A percentile compares a stretch with the other conserved stretches of the same genome.
These are phyloP conservation scores for Lasioglossum marginatum DNA, from an alignment of 2,888 invertebrate genomes.

Conservation along the genomic window DNA sequence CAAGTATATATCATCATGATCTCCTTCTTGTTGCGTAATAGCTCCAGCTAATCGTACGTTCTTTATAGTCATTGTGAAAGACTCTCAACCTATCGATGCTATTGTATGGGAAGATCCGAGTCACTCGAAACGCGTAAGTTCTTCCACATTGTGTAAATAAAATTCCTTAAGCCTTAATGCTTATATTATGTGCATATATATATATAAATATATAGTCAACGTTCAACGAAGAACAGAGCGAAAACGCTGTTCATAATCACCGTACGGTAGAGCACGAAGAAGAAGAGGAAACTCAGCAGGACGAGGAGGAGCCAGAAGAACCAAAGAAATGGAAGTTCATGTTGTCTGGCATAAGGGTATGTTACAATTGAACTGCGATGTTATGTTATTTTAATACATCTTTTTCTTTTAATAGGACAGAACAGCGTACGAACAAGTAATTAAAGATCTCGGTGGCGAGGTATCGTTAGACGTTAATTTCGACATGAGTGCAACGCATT, in stretches of 20 bases:
- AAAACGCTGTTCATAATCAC: neutral
- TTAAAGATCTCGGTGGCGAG: constrained; percentile 88
- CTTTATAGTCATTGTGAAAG: constrained; percentile 77
- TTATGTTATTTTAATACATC: neutral
- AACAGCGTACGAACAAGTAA: constrained; percentile 86
- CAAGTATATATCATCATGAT: constrained; percentile 44
- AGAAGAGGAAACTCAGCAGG: constrained; percentile 36
- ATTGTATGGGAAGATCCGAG: constrained; percentile 89
- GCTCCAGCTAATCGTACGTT: neutral
- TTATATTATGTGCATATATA: neutral
- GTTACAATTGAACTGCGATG: constrained; percentile 1
- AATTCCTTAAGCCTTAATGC: neutral
- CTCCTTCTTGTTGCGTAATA: neutral
- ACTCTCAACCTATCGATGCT: constrained; percentile 87
- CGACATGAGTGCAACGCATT: constrained; percentile 90
- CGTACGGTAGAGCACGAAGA: constrained; percentile 24
- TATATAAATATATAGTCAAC: constrained; percentile 10
- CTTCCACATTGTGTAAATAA: neutral
- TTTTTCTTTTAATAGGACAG: constrained; percentile 83
- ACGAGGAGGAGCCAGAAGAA: constrained; percentile 49
- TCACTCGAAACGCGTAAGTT: constrained; percentile 78
- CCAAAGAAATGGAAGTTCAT: constrained; percentile 77
- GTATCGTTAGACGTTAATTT: constrained; percentile 86
- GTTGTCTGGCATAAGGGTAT: constrained; percentile 80
- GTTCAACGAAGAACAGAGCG: constrained; percentile 27